Percentiles rank a stretch among this genome's conserved stretches.
phyloP scores from a whole-genome alignment of 2,888 invertebrate species.

The Rhodophaea formosa region DNA sequence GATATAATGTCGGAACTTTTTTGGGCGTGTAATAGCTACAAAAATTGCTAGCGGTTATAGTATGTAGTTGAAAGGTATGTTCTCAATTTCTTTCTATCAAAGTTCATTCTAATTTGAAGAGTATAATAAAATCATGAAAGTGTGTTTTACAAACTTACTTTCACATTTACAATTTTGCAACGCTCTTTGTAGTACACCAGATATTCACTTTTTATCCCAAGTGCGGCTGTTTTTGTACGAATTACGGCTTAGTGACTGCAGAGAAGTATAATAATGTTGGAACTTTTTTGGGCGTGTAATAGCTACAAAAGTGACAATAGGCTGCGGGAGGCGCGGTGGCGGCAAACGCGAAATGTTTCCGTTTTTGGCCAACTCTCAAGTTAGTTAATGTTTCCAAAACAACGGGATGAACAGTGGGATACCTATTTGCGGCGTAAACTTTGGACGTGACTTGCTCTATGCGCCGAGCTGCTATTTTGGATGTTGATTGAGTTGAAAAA shows the following conservation, averaged over 20 bases:
- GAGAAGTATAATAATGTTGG: slow-evolving; percentile 32
- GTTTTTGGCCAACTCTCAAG: slow-evolving; percentile 77
- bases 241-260: neutral
- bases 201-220: too few species aligned
- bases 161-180: too few species aligned
- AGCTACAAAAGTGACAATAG: slow-evolving; percentile 61
- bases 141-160: too few species aligned
- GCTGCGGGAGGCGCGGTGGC: slow-evolving; percentile 39
- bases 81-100: too few species aligned
- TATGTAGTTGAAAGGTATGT: too few species aligned
- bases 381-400: slow-evolving; percentile 77
- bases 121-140: too few species aligned
- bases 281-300: slow-evolving; percentile 60
- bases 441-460: slow-evolving; percentile 46
- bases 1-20: too few species aligned
- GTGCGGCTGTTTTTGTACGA: too few species aligned
- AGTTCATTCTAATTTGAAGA: too few species aligned
- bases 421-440: slow-evolving; percentile 55
- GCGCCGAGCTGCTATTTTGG: slow-evolving; percentile 35
- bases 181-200: too few species aligned
- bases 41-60: too few species aligned
- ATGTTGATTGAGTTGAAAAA: slow-evolving; percentile 41
- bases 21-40: too few species aligned
- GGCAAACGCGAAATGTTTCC: slow-evolving; percentile 67
- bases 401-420: slow-evolving; percentile 58